phyloP scores from a whole-genome alignment of 2,113 vertebrate genomes.

The Amblyornis subalaris region DNA sequence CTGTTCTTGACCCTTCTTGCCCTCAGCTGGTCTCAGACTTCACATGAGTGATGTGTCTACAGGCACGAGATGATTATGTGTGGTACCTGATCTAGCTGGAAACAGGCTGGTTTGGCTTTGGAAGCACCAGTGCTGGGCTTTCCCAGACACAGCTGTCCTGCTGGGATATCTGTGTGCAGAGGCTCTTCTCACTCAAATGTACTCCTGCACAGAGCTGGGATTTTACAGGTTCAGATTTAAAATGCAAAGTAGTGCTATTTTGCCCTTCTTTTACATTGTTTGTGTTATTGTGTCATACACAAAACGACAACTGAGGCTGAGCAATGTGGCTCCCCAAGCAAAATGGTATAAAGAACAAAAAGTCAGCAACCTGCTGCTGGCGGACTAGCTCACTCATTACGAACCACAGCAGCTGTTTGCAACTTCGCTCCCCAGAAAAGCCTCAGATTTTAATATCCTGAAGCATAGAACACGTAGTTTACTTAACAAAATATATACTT shows the following conservation, averaged over 20 bases:
- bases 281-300: background rate
- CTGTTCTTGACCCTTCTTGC: background rate
- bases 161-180: background rate
- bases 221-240: background rate
- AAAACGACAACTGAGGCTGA: background rate
- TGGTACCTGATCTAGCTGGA: background rate
- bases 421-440: background rate
- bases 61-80: fast-evolving
- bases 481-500: background rate
- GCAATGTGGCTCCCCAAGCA: background rate
- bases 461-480: fast-evolving
- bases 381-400: background rate
- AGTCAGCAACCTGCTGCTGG: background rate
- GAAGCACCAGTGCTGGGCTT: background rate
- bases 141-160: background rate
- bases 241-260: background rate
- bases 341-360: background rate
- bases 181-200: background rate
- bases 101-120: background rate
- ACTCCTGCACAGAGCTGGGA: background rate
- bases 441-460: background rate
- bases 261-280: fast-evolving
- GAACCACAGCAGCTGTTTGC: background rate
- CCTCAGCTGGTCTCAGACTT: background rate
- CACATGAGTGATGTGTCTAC: background rate